These are phyloP conservation scores for Teleiodes luculella DNA, from an alignment of 2,888 invertebrate species.

Conservation along the genomic window DNA sequence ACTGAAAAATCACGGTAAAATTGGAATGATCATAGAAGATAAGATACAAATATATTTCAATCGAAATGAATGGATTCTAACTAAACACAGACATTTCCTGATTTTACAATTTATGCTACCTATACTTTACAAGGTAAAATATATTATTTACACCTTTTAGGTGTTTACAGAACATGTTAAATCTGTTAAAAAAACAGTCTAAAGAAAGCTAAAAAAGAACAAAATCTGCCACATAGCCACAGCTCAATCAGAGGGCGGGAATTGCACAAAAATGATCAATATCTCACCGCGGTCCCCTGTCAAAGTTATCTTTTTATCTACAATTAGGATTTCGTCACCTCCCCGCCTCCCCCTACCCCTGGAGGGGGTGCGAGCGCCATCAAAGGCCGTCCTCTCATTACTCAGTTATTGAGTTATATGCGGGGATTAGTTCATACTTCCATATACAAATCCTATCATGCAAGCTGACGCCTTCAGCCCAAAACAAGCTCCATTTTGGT, in stretches of 20 bases:
- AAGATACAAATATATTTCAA: no score
- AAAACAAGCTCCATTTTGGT: slow-evolving; percentile 74
- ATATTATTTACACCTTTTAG: no score
- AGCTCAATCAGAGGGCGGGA: neutral
- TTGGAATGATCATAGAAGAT: no score
- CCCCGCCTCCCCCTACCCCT: slow-evolving; percentile 31
- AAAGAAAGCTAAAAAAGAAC: neutral
- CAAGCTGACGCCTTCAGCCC: slow-evolving; percentile 77
- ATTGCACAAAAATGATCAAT: slow-evolving; percentile 11
- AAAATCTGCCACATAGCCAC: neutral
- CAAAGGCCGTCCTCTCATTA: slow-evolving; percentile 75
- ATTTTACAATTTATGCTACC: no score
- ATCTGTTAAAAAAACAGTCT: no score
- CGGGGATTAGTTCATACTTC: slow-evolving; percentile 77
- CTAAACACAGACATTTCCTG: no score
- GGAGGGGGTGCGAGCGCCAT: slow-evolving; percentile 39
- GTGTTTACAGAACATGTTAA: no score
- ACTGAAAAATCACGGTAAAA: no score
- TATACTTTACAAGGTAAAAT: no score
- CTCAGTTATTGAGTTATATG: slow-evolving; percentile 77
- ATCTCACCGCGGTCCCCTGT: slow-evolving; percentile 30
- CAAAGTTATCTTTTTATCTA: slow-evolving; percentile 77
- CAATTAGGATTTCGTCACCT: slow-evolving; percentile 77
- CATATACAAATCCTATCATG: slow-evolving; percentile 78
- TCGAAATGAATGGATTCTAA: no score